Base-by-base conservation (phyloP, 1,140 invertebrate genomes). In the Hylaeus volcanicus region DNA sequence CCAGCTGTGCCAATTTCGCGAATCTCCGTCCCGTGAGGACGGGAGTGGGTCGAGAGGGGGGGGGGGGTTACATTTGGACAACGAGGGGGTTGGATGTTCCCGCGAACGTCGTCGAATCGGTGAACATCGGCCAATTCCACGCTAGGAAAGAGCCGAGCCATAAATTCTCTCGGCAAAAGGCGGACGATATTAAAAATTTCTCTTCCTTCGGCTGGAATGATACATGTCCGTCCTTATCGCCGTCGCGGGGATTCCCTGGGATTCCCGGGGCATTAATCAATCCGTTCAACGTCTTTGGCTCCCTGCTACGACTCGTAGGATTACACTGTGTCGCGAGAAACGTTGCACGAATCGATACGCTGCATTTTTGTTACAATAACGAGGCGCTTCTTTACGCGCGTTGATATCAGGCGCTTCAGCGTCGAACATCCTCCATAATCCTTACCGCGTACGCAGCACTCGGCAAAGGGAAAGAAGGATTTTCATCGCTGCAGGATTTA, bases 111-210 rank as follows among this genome's bases (percentile, higher is more conserved):
- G 48, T 75, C 60, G 56, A 65, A 66, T 81, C 72, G 45, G 56
- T 68, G 65, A 61, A 76, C 81, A 63, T 41, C 53, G 53, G 14
- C 74, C 81, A 74, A 83, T 78, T 66, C 74, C 51, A 51, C 69
- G 72, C 58, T 8, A 11, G 37, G 43, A 43, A 70, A 45, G 41
- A 81, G 37, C 65, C 9, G 15, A 56, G 74, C 37, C 86, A 82
- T 88, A 88, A 88, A 86, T 87, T 64, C 12, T 51, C 1, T 9
- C 69, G 64, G 43, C 14, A 39, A 9, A 9, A 61, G 48, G 56
- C 53, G 60, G 51, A 82, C 66, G 83, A 85, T 88, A 88, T 88
- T 88, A 84, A 88, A 88, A 88, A 79, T 75, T 77, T 63, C 71
- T 70, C 76, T 79, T 64, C 64, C 56, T 81, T 76, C 51, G 14